Conservation (phyloP, 92 coral and sea anemone species). For the Desmophyllum pertusum region DNA sequence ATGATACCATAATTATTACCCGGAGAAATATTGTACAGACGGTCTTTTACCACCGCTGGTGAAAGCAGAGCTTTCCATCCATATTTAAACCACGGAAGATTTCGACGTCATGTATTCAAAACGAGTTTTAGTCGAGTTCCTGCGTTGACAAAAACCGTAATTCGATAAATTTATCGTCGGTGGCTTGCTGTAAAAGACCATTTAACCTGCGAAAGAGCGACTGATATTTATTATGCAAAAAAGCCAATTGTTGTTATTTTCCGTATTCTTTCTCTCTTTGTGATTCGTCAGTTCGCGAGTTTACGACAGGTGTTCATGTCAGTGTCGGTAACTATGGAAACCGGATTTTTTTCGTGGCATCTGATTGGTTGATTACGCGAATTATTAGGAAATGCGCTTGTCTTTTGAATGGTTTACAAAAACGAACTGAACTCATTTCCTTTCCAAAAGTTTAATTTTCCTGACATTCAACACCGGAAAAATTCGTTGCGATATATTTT, state of each 20-base stretch:
- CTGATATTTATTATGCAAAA: constrained; percentile 59
- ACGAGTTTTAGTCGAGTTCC: background rate
- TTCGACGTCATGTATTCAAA: background rate
- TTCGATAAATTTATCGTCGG: background rate
- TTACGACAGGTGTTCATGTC: constrained; percentile 78
- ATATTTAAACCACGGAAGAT: background rate
- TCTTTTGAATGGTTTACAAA: constrained; percentile 6
- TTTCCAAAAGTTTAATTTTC: constrained; percentile 1
- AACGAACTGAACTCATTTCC: background rate
- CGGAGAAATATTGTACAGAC: constrained; percentile 30
- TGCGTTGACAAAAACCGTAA: background rate
- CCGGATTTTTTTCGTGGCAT: constrained; percentile 31
- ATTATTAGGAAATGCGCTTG: constrained; percentile 10
- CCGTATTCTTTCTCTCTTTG: constrained; percentile 36
- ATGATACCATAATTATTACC: constrained; percentile 15
- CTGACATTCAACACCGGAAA: background rate
- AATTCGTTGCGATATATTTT: background rate
- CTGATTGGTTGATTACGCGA: constrained; percentile 52
- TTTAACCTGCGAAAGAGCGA: constrained; percentile 21
- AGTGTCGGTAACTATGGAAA: constrained; percentile 61
- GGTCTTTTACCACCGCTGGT: constrained; percentile 8
- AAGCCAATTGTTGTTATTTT: constrained; percentile 39
- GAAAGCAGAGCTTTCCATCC: background rate
- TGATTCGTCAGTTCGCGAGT: constrained; percentile 71
- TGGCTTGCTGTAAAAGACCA: constrained; percentile 19